Evolutionary conservation across 2,888 invertebrate genomes (phyloP).

Genomic region (Serripes groenlandicus): DNA sequence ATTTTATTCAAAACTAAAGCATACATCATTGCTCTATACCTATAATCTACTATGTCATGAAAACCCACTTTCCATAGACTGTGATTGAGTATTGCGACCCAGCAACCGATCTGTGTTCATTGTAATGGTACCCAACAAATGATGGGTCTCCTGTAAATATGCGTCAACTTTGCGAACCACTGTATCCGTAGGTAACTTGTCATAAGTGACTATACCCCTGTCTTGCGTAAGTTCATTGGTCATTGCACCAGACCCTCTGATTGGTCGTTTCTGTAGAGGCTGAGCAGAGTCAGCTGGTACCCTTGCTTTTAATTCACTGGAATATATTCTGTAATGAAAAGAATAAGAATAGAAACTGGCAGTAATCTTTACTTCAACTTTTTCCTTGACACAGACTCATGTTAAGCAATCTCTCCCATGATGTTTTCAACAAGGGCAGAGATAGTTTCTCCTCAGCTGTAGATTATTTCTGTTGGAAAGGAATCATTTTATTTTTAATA

Average conservation of each 20-base stretch:
- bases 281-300: conserved; percentile 36
- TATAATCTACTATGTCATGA: conserved; percentile 17
- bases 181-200: conserved; percentile 69
- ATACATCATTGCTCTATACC: too few relatives aligned
- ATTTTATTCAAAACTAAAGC: too few relatives aligned
- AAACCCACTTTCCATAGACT: conserved; percentile 55
- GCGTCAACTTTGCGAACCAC: conserved; percentile 74
- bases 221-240: conserved; percentile 60
- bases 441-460: not conserved
- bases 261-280: conserved; percentile 42
- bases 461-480: too few relatives aligned
- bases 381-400: not conserved
- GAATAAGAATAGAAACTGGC: not conserved
- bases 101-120: conserved; percentile 61
- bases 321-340: conserved; percentile 46
- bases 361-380: not conserved
- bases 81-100: conserved; percentile 54
- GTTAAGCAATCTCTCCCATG: too few relatives aligned
- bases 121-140: conserved; percentile 53
- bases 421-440: not conserved
- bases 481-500: too few relatives aligned
- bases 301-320: conserved; percentile 69
- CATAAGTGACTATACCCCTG: conserved; percentile 51
- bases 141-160: conserved; percentile 64
- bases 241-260: conserved; percentile 61